Evolutionary conservation across 2,888 invertebrate species (phyloP), one percentile per base, ranked within the genome.

Genomic region (Caenorhabditis uteleia): DNA sequence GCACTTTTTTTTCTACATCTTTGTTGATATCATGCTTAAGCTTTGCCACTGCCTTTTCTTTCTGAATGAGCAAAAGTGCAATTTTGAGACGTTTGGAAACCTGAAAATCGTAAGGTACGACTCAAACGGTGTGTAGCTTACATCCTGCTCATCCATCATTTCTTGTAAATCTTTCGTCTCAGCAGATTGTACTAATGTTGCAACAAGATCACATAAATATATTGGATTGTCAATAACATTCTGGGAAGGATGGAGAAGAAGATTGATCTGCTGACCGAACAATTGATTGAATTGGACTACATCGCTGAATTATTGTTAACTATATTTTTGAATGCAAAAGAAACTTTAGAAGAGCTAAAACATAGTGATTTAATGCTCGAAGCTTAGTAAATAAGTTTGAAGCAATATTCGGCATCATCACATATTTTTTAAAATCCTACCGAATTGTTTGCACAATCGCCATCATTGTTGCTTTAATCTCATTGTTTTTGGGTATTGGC

Each of bases 1-100:
- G 95, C 0, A 99, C 95, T 85, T 98, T 98, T 84, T 98, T 97
- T 83, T 99, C 98, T 0, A 99, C 97, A 87, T 97, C 79, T 81
- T 85, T 85, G n/a, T 87, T 95, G 75, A 99, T 98, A 86, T 97
- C 95, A 84, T 95, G 93, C 84, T 98, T 98, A 55, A 99, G 86
- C 84, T 94, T 93, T 38, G 95, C 58, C 94, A 86, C 85, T 94
- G 95, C 68, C 90, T 90, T 86, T 62, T 99, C 98, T 85, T 98
- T 99, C 86, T 98, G 98, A 47, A 98, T 87, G 40, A 99, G 86
- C 0, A 91, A 90, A 56, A 99, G 87, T 0, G 97, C 91, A 79
- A 95, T 85, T 88, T 93, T 89, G 76, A 98, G 86, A 50, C 98
- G 88, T 85, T 94, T 92, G 4, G 91, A 90, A 80, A 97, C 93